A percentile compares a stretch with the other conserved stretches of the same genome.
Conservation (phyloP, 92 coral and sea anemone species). For the Actinernus sp. region DNA sequence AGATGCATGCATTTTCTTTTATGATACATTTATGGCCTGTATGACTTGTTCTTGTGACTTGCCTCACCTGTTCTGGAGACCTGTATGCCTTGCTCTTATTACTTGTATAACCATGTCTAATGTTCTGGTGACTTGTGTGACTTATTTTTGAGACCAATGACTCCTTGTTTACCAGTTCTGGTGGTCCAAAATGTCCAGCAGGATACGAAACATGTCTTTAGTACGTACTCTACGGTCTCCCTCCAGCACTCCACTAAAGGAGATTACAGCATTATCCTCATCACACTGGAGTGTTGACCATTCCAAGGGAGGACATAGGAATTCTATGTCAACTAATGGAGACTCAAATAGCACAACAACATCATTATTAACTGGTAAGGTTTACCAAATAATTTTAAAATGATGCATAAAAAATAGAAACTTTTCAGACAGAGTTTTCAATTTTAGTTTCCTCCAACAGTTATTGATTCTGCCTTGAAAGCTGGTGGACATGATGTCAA, state of each 20-base stretch:
- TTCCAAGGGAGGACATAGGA: too few species aligned
- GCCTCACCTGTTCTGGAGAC: too few species aligned
- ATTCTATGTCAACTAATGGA: neutral
- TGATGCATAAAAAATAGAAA: neutral
- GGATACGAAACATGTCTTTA: slow-evolving; percentile 64
- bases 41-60: too few species aligned
- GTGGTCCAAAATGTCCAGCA: slow-evolving; percentile 82
- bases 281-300: too few species aligned
- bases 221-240: slow-evolving; percentile 58
- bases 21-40: too few species aligned
- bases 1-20: too few species aligned
- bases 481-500: slow-evolving; percentile 47
- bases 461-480: slow-evolving; percentile 73
- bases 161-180: slow-evolving; percentile 43
- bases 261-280: too few species aligned
- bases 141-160: too few species aligned
- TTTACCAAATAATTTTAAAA: neutral
- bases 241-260: slow-evolving; percentile 15
- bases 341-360: slow-evolving; percentile 6
- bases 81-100: too few species aligned
- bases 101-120: too few species aligned
- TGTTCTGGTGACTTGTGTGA: too few species aligned
- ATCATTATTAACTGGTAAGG: slow-evolving; percentile 26
- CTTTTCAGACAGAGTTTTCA: neutral
- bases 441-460: neutral